A percentile compares a stretch with the other conserved stretches of the same genome.
phyloP scores from a whole-genome alignment of 2,888 invertebrate species.

The Anthoptus insignis region DNA sequence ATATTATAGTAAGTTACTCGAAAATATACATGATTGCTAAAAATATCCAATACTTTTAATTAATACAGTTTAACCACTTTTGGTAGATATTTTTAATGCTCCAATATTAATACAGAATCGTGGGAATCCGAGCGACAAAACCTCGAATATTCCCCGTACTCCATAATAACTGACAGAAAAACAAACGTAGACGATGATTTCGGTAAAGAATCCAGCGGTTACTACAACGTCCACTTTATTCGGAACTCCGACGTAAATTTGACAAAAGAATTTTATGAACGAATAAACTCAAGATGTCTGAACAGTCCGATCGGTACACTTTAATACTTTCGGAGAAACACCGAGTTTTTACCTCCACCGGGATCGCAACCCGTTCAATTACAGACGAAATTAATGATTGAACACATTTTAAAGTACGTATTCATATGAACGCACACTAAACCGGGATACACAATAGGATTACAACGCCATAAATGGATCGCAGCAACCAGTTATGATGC shows the following conservation, averaged over 20 bases:
- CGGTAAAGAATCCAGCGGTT: constrained; percentile 73
- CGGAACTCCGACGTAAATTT: constrained; percentile 81
- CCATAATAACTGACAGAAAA: constrained; percentile 78
- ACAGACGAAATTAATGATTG: constrained; percentile 84
- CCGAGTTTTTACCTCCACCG: constrained; percentile 68
- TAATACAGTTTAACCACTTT: neutral
- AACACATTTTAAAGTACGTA: constrained; percentile 75
- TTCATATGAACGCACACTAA: constrained; percentile 48
- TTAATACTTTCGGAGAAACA: constrained; percentile 78
- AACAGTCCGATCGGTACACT: constrained; percentile 71
- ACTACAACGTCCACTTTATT: constrained; percentile 65
- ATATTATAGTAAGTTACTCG: too few relatives aligned
- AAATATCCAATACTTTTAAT: too few relatives aligned
- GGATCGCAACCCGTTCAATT: constrained; percentile 80
- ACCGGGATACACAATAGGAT: constrained; percentile 78
- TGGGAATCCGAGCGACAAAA: constrained; percentile 53
- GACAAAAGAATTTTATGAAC: constrained; percentile 85
- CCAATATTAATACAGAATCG: constrained; percentile 36
- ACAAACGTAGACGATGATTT: constrained; percentile 72
- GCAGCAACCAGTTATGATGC: constrained; percentile 81
- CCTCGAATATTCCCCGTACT: constrained; percentile 54
- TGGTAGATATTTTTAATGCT: neutral
- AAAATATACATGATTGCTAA: too few relatives aligned
- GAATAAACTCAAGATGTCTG: constrained; percentile 79
- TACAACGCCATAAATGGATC: constrained; percentile 79